Conservation (phyloP, 2,113 vertebrate genomes). For the Dipodomys merriami region DNA sequence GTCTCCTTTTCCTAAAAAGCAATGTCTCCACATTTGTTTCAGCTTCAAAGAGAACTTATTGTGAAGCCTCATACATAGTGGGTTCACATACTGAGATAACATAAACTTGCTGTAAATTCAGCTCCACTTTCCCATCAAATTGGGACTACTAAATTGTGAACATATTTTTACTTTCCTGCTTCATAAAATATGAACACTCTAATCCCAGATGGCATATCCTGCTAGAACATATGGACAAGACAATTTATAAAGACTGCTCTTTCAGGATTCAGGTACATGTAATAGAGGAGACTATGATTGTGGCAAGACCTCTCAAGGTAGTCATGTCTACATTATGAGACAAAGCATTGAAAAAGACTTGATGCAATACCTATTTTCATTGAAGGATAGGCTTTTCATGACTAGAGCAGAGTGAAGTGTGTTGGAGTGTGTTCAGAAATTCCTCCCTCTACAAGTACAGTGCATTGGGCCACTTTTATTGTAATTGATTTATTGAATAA, state of each 20-base stretch:
- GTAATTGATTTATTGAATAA: too few species aligned
- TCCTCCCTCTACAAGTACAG: not conserved
- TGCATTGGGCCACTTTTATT: not conserved
- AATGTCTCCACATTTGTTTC: slow-evolving; percentile 17
- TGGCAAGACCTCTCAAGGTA: slow-evolving; percentile 31
- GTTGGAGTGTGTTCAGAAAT: not conserved
- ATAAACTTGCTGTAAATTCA: slow-evolving; percentile 64
- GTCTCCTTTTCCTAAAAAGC: not conserved
- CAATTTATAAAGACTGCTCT: slow-evolving; percentile 58
- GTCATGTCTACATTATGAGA: not conserved
- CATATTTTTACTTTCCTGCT: slow-evolving; percentile 74
- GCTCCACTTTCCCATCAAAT: slow-evolving; percentile 48
- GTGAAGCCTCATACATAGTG: slow-evolving; percentile 50
- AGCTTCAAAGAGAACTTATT: not conserved
- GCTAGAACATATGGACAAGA: slow-evolving; percentile 73
- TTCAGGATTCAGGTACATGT: slow-evolving; percentile 54
- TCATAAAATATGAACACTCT: slow-evolving; percentile 74
- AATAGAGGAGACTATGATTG: slow-evolving; percentile 21
- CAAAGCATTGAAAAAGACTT: not conserved
- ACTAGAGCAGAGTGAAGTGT: not conserved
- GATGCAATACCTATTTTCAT: not conserved
- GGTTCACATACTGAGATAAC: slow-evolving; percentile 58
- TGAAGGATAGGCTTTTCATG: not conserved
- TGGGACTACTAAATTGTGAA: slow-evolving; percentile 69
- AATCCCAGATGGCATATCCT: slow-evolving; percentile 74